Evolutionary conservation across 2,113 vertebrate genomes (phyloP), one percentile per base, ranked within the genome.

Genomic region (Clarias batrachus): DNA sequence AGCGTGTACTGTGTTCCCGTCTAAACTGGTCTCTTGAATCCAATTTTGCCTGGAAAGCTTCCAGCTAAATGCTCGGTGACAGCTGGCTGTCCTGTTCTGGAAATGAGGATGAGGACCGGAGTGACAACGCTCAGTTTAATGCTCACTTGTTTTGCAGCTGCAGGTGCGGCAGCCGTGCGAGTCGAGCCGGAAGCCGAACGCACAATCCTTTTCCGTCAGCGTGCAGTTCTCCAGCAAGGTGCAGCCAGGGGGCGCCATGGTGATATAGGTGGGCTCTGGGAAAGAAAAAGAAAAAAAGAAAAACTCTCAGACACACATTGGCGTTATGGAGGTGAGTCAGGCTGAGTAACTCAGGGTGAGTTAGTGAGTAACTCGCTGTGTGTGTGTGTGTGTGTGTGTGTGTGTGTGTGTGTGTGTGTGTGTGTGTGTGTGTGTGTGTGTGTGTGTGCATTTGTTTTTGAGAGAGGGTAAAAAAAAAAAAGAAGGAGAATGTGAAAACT

Each of bases 201-300:
- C 79, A 79, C 97, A 97, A 86, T 96, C 96, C 89, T 92, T 95
- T 84, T 96, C 96, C 0, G 91, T 93, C 90, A 97, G 93, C 9
- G 94, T 95, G 91, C 97, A 97, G 93, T 97, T 97, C 83, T 94
- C 89, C 81, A 96, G 87, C 81, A 88, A 89, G 86, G 94, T 93
- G 87, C 97, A 97, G 4, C 92, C 94, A 85, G 96, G 96, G 0
- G 97, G 97, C 87, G 95, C 95, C 91, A 97, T 96, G 71, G 96
- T 97, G 91, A 97, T 97, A 86, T 97, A 97, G 1, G 96, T 96
- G 86, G 97, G 97, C 88, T 97, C 97, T 96, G 89, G 89, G 86
- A 85, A 23, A 77, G 89, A 89, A 83, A 82, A 80, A 12, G 80
- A 23, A 27, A 62, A 17, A 56, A 23, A 27, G 54, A 17, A 56